phyloP scores from a whole-genome alignment of 2,888 invertebrate species.

The Limnephilus rhombicus region DNA sequence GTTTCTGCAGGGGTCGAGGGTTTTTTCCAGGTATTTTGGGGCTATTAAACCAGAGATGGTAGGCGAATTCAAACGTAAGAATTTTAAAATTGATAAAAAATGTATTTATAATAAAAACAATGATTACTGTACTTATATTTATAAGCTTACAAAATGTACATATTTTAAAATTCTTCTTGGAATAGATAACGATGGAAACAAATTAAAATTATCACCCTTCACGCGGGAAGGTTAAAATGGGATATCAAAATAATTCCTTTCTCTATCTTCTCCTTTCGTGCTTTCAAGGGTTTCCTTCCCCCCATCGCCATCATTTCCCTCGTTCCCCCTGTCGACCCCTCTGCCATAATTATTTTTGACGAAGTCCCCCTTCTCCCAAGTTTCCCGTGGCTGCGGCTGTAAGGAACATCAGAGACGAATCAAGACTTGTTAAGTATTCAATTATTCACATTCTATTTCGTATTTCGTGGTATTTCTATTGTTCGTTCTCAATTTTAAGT shows the following conservation, averaged over 20 bases:
- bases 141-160: background rate
- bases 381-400: background rate
- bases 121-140: background rate
- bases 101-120: no score
- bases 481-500: background rate
- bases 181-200: slow-evolving; percentile 38
- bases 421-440: slow-evolving; percentile 28
- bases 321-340: background rate
- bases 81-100: no score
- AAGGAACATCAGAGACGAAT: slow-evolving; percentile 24
- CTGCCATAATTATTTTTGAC: slow-evolving; percentile 45
- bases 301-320: slow-evolving; percentile 11
- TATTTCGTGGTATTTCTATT: background rate
- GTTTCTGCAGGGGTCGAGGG: no score
- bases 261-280: slow-evolving; percentile 34
- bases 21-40: no score
- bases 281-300: slow-evolving; percentile 39
- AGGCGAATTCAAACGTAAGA: no score
- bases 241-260: slow-evolving; percentile 10
- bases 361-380: slow-evolving; percentile 7
- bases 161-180: background rate
- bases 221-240: slow-evolving; percentile 32
- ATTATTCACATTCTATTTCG: slow-evolving; percentile 36
- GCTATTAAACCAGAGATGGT: no score
- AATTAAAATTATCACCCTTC: slow-evolving; percentile 44